Conservation (phyloP, 2,113 vertebrate genomes). For the Pica pica region DNA sequence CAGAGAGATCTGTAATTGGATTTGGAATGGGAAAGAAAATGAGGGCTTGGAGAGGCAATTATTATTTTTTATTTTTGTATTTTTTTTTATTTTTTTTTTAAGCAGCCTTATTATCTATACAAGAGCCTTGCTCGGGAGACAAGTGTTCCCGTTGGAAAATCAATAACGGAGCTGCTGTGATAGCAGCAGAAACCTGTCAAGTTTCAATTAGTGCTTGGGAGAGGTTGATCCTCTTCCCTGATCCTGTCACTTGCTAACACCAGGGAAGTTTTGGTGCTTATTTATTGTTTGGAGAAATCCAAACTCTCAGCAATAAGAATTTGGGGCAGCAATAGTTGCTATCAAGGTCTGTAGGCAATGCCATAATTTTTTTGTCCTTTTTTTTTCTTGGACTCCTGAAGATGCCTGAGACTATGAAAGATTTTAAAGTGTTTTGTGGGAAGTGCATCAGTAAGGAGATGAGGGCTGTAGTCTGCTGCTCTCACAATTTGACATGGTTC, state of each 20-base stretch:
- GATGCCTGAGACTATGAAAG: not conserved
- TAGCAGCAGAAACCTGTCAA: not conserved
- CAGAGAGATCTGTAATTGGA: slow-evolving; percentile 23
- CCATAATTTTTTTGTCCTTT: not conserved
- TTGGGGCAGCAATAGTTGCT: not conserved
- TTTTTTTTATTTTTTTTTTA: not conserved
- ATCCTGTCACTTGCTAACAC: not conserved
- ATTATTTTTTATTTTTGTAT: slow-evolving; percentile 1
- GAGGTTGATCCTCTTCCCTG: not conserved
- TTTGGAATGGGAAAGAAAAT: slow-evolving; percentile 27
- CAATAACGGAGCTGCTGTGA: not conserved
- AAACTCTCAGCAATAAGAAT: not conserved
- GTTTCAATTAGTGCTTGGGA: slow-evolving; percentile 27
- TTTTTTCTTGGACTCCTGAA: not conserved
- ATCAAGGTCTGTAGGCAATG: not conserved
- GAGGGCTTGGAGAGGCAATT: not conserved
- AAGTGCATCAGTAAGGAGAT: not conserved
- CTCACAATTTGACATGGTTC: not conserved
- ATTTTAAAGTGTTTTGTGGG: not conserved
- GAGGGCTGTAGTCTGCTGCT: not conserved
- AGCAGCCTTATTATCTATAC: slow-evolving; percentile 12
- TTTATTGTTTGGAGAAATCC: not conserved
- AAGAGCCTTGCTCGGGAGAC: not conserved
- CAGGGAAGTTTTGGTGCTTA: not conserved
- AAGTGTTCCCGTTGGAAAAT: slow-evolving; percentile 7